Conservation (phyloP, 1,140 invertebrate species). For the Zaprionus capensis region DNA sequence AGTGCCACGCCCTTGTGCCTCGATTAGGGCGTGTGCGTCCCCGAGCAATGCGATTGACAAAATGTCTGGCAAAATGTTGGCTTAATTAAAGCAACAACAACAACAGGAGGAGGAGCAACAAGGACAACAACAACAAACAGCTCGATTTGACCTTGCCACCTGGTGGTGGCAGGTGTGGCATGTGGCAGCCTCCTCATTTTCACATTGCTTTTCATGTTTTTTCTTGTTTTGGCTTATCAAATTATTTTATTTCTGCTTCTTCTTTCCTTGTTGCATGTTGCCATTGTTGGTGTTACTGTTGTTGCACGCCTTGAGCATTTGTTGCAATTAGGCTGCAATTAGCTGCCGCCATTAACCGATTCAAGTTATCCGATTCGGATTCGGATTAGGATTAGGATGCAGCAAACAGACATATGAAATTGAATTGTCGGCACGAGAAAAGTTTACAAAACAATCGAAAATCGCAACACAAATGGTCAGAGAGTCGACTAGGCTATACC, state of each 20-base stretch:
- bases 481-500: not conserved
- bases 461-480: slow-evolving; percentile 7
- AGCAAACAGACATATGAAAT: slow-evolving; percentile 1
- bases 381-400: slow-evolving; percentile 5
- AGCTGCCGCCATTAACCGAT: slow-evolving; percentile 1
- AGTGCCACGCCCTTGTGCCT: not conserved
- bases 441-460: slow-evolving; percentile 2
- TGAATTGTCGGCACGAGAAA: slow-evolving; percentile 22
- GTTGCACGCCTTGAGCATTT: slow-evolving; percentile 9
- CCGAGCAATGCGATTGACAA: slow-evolving; percentile 8
- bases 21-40: not conserved
- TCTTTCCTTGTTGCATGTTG: slow-evolving; percentile 1
- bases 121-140: slow-evolving; percentile 3
- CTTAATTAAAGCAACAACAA: slow-evolving; percentile 31
- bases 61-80: slow-evolving; percentile 14
- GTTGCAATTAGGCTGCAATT: slow-evolving; percentile 29
- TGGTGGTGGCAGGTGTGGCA: slow-evolving; percentile 8
- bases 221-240: not conserved
- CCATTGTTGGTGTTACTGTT: not conserved
- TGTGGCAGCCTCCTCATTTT: slow-evolving; percentile 6
- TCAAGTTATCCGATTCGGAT: not conserved
- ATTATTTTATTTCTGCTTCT: not conserved
- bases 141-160: slow-evolving; percentile 20
- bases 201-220: not conserved
- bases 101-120: not conserved